A percentile compares a stretch with the other conserved stretches of the same genome.
Conservation (phyloP, 2,797 vertebrate genomes). For the Silurus aristotelis region DNA sequence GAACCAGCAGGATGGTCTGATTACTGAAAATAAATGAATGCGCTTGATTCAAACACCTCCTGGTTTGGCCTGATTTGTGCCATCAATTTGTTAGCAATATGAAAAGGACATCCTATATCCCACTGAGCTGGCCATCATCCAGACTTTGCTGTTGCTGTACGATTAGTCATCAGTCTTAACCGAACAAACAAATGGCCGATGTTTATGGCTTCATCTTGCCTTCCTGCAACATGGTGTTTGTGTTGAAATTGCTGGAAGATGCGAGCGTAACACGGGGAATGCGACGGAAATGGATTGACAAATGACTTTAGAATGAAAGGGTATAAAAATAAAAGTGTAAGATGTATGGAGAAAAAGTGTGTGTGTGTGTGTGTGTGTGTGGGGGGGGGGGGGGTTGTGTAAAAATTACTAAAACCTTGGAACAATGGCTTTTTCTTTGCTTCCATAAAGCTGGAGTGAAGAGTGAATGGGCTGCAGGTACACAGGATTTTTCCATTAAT, state of each 20-base stretch:
- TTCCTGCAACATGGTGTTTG: slow-evolving; percentile 54
- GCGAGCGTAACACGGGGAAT: not conserved
- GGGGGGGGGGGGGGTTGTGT: no score
- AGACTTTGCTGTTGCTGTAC: slow-evolving; percentile 56
- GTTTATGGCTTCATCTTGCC: slow-evolving; percentile 22
- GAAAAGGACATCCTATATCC: not conserved
- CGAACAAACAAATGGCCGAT: slow-evolving; percentile 54
- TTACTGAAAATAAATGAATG: slow-evolving; percentile 2
- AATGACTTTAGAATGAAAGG: slow-evolving; percentile 63
- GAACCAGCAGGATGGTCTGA: not conserved
- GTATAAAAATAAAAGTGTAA: slow-evolving; percentile 65
- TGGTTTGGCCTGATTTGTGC: not conserved
- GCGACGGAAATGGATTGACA: not conserved
- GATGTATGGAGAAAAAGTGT: slow-evolving; percentile 8
- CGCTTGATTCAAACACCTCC: not conserved
- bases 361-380: no score
- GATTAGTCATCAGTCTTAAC: slow-evolving; percentile 60
- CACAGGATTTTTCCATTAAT: slow-evolving; percentile 33
- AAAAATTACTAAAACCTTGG: not conserved
- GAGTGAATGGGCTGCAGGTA: slow-evolving; percentile 7
- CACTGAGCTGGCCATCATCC: not conserved
- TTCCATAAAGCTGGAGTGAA: not conserved
- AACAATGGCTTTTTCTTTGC: slow-evolving; percentile 20
- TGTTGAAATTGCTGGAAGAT: not conserved
- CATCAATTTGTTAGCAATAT: not conserved